Evolutionary conservation across 2,797 vertebrate species (phyloP).

Genomic region (Cossypha caffra): DNA sequence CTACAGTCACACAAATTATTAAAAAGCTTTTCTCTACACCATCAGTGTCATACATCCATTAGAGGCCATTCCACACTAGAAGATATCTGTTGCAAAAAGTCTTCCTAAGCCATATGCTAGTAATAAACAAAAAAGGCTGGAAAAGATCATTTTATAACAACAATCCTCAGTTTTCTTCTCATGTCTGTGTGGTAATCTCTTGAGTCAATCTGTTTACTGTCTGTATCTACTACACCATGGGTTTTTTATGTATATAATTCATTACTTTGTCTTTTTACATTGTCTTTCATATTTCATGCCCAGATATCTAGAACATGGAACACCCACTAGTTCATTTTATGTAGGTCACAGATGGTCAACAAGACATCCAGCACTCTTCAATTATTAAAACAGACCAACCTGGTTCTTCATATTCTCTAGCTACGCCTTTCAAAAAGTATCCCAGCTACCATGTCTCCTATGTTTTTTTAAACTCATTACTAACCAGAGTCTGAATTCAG

Average conservation of each 20-base stretch:
- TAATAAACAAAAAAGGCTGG: conserved; percentile 48
- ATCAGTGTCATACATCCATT: conserved; percentile 49
- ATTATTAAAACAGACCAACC: neutral
- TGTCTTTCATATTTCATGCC: neutral
- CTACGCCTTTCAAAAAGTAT: neutral
- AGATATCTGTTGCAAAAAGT: conserved; percentile 42
- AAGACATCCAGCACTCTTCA: neutral
- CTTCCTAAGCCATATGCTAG: conserved; percentile 33
- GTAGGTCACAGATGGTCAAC: conserved; percentile 1
- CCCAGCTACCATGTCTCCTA: neutral
- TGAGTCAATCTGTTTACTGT: conserved; percentile 33
- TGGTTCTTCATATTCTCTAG: neutral
- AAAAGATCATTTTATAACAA: conserved; percentile 46
- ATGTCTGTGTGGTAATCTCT: conserved; percentile 5
- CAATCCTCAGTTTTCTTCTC: conserved; percentile 49
- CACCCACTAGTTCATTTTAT: neutral
- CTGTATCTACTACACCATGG: neutral
- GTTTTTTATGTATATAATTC: neutral
- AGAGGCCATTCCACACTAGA: conserved; percentile 44
- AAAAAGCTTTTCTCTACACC: conserved; percentile 43
- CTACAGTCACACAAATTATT: conserved; percentile 55
- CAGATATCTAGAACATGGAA: neutral
- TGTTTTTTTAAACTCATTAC: neutral
- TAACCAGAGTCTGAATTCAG: neutral
- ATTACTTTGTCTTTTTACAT: neutral